Percentiles rank a stretch among this genome's conserved stretches.
These are phyloP conservation scores for Agrotis segetum DNA, from an alignment of 2,888 invertebrate genomes.

Conservation along the genomic window DNA sequence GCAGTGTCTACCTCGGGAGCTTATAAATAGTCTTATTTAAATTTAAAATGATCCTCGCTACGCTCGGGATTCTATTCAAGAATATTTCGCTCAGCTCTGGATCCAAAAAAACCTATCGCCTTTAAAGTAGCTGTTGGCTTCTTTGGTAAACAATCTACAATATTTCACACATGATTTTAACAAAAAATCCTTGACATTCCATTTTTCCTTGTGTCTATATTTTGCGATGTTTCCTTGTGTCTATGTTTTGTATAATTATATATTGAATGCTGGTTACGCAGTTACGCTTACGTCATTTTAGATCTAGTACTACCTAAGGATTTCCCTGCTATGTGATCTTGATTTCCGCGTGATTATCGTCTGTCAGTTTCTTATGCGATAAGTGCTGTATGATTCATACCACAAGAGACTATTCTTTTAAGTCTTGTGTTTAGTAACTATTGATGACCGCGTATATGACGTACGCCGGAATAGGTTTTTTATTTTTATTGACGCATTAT, in stretches of 20 bases:
- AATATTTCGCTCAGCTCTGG: too few species aligned
- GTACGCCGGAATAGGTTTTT: too few species aligned
- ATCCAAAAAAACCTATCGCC: too few species aligned
- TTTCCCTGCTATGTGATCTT: slow-evolving; percentile 9
- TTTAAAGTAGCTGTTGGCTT: too few species aligned
- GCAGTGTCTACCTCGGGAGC: too few species aligned
- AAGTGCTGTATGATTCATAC: neutral
- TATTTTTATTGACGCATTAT: too few species aligned
- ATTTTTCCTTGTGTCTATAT: slow-evolving; percentile 8
- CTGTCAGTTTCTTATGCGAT: neutral
- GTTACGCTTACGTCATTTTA: slow-evolving; percentile 20
- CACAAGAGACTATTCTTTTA: neutral
- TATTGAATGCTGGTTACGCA: slow-evolving; percentile 13
- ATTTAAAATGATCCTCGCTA: too few species aligned
- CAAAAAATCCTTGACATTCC: slow-evolving; percentile 54
- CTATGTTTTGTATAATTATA: slow-evolving; percentile 6
- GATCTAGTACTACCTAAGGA: slow-evolving; percentile 5
- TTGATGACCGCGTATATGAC: too few species aligned
- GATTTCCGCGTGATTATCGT: slow-evolving; percentile 1
- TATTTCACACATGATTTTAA: neutral
- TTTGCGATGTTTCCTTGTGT: slow-evolving; percentile 31
- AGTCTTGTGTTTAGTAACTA: neutral
- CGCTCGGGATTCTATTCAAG: too few species aligned
- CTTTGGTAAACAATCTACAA: too few species aligned
- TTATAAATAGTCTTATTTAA: too few species aligned